phyloP scores from a whole-genome alignment of 1,140 invertebrate species.

The Ceratosolen fusciceps region DNA sequence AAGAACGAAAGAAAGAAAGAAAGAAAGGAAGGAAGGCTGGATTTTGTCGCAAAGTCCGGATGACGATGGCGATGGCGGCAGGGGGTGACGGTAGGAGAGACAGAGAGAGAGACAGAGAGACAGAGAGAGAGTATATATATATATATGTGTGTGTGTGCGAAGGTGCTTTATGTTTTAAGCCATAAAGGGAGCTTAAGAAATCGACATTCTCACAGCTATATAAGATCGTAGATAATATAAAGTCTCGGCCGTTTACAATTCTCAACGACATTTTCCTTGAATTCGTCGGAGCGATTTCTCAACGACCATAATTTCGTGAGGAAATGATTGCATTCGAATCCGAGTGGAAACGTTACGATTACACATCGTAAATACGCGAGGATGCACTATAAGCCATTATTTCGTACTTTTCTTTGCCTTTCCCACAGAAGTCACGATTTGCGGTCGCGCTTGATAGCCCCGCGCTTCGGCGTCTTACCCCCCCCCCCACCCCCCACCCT shows the following conservation, averaged over 20 bases:
- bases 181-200: conserved; percentile 13
- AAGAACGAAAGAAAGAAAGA: too few relatives aligned
- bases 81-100: too few relatives aligned
- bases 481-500: neutral
- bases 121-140: too few relatives aligned
- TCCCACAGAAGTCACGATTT: conserved; percentile 72
- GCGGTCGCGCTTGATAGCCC: conserved; percentile 69
- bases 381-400: conserved; percentile 47
- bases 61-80: too few relatives aligned
- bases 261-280: conserved; percentile 36
- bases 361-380: conserved; percentile 47
- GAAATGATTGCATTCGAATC: conserved; percentile 47
- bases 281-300: conserved; percentile 32
- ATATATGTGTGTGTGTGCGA: too few relatives aligned
- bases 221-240: conserved; percentile 14
- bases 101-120: too few relatives aligned
- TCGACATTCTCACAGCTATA: conserved; percentile 7
- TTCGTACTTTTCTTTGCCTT: conserved; percentile 59
- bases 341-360: conserved; percentile 47
- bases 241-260: conserved; percentile 29
- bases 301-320: conserved; percentile 39
- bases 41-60: too few relatives aligned
- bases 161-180: neutral
- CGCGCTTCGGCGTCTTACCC: conserved; percentile 49
- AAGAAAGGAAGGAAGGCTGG: too few relatives aligned